Evolutionary conservation across 2,797 vertebrate genomes (phyloP).

Genomic region (Gymnoscopelus braueri): DNA sequence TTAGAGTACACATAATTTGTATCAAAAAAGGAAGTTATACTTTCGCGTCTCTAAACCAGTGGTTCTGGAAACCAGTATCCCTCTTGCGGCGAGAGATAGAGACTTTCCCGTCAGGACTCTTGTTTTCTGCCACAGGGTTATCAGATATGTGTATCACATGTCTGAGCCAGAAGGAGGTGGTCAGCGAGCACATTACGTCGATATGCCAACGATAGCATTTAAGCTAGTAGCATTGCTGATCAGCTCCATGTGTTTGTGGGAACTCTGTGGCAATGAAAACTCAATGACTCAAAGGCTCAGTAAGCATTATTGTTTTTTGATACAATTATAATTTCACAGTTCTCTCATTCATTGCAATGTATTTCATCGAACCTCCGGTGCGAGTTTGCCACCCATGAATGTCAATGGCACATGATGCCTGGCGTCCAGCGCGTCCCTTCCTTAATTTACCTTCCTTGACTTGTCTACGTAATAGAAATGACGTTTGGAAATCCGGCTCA

Average conservation of each 20-base stretch:
- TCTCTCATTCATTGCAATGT: too few relatives aligned
- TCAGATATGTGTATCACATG: slow-evolving; percentile 47
- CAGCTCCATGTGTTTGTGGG: slow-evolving; percentile 65
- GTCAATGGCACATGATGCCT: too few relatives aligned
- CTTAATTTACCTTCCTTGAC: too few relatives aligned
- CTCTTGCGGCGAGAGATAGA: not conserved
- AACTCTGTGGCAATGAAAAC: slow-evolving; percentile 23
- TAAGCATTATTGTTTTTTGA: slow-evolving; percentile 29
- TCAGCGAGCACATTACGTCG: slow-evolving; percentile 45
- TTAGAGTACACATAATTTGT: slow-evolving; percentile 13
- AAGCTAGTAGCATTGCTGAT: slow-evolving; percentile 56
- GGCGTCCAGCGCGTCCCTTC: too few relatives aligned
- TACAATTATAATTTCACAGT: slow-evolving; percentile 51
- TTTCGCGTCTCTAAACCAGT: not conserved
- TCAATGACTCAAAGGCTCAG: not conserved
- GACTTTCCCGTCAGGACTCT: slow-evolving; percentile 25
- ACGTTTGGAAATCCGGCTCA: too few relatives aligned
- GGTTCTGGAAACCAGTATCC: slow-evolving; percentile 30
- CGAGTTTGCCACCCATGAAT: too few relatives aligned
- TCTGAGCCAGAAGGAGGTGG: slow-evolving; percentile 36
- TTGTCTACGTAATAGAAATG: too few relatives aligned
- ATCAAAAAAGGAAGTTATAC: slow-evolving; percentile 9
- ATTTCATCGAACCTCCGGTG: too few relatives aligned
- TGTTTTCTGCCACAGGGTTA: slow-evolving; percentile 32
- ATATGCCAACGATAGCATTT: slow-evolving; percentile 60